Base-by-base conservation (phyloP, 2,888 invertebrate species). In the Glomeris marginata region DNA sequence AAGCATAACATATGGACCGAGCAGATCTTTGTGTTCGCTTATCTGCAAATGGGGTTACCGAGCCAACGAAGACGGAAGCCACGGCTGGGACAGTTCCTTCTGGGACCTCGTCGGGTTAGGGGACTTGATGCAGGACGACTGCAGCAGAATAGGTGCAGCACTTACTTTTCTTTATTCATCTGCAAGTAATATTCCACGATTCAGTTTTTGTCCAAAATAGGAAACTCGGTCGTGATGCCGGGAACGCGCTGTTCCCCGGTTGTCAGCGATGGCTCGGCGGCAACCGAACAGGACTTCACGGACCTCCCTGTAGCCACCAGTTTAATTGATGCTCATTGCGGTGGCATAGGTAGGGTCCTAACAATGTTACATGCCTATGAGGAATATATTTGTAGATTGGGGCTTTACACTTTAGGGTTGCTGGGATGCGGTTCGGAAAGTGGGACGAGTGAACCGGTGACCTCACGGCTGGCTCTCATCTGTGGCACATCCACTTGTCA, bases 401-500 rank as follows among this genome's bases (percentile, higher is more conserved):
- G 15, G 20, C n/a, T 38, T 47, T 16, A 47, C 10, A n/a, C 20
- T 47, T 13, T 48, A 51, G 51, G 48, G 4, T 16, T 51, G 18
- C 38, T 48, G 42, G 44, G 43, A 15, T 43, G 48, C 44, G 16
- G 22, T 18, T 15, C 36, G 5, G 15, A 18, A 18, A 37, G 15
- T 11, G 28, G 20, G 16, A n/a, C 13, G 6, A 11, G 28, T 35
- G 36, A n/a, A 8, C 34, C 41, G 33, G 15, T 8, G 28, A 48
- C 51, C 5, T 41, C 45, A 5, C 33, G 45, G 38, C 36, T 52
- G 28, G 45, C 49, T 47, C 68, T 94, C 46, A 91, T 94, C 61
- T 86, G 87, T 70, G 95, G 95, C 1, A 95, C 95, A 4, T 95
- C 94, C 1, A 86, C 91, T 1, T 95, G 95, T 61, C 92, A 92